Percentiles rank a stretch among this genome's conserved stretches.
Evolutionary conservation across 2,888 invertebrate species (phyloP).

Genomic region (Pemphredon lugubris): DNA sequence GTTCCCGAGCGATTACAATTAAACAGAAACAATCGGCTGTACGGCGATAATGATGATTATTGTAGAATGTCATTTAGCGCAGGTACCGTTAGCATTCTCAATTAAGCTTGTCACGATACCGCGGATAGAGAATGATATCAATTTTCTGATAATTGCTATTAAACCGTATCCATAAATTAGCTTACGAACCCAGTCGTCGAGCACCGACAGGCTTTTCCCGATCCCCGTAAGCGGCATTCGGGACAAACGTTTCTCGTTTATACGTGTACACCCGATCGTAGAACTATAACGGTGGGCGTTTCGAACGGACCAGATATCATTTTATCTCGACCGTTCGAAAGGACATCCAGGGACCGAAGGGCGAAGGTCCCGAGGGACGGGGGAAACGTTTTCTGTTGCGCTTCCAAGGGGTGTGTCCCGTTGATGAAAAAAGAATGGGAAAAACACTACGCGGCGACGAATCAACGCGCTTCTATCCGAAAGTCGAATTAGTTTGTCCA

Average conservation of each 20-base stretch:
- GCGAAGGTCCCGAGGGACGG: slow-evolving; percentile 23
- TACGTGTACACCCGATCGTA: slow-evolving; percentile 4
- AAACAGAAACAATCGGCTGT: no score
- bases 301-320: slow-evolving; percentile 11
- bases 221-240: not conserved
- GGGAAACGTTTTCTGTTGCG: not conserved
- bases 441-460: not conserved
- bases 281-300: slow-evolving; percentile 18
- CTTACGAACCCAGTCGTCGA: slow-evolving; percentile 28
- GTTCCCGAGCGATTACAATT: no score
- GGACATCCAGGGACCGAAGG: slow-evolving; percentile 32
- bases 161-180: slow-evolving; percentile 62
- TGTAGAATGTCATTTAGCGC: no score
- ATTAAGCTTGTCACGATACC: slow-evolving; percentile 53
- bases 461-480: not conserved
- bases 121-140: slow-evolving; percentile 43
- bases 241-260: slow-evolving; percentile 51
- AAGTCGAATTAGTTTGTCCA: not conserved
- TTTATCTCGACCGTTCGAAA: slow-evolving; percentile 7
- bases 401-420: not conserved
- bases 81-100: not conserved
- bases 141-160: slow-evolving; percentile 58
- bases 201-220: slow-evolving; percentile 40
- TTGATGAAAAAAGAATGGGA: no score
- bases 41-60: no score